Evolutionary conservation across 2,113 vertebrate genomes (phyloP).

Genomic region (Pampusana beccarii): DNA sequence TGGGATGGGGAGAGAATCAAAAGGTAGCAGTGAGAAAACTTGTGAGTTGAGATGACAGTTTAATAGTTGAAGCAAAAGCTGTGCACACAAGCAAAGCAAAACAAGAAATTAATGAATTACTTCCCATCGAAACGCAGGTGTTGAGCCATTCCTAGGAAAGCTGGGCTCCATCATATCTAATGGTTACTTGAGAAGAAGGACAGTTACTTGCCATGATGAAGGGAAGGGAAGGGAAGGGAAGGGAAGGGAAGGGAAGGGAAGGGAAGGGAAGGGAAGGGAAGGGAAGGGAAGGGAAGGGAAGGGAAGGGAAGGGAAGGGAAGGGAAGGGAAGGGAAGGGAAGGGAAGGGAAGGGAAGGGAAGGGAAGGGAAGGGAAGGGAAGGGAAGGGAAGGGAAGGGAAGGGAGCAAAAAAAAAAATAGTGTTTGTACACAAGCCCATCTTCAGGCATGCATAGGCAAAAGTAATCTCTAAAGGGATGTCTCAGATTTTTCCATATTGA

Average conservation of each 20-base stretch:
- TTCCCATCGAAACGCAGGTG: background rate
- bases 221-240: too few species aligned
- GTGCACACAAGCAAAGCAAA: rapidly evolving
- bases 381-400: too few species aligned
- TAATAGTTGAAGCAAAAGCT: background rate
- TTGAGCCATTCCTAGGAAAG: background rate
- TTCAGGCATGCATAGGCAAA: background rate
- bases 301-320: too few species aligned
- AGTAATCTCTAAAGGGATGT: background rate
- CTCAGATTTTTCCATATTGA: background rate
- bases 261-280: too few species aligned
- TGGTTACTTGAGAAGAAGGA: background rate
- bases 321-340: too few species aligned
- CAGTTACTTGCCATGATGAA: background rate
- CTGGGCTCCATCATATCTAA: rapidly evolving
- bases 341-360: too few species aligned
- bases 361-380: too few species aligned
- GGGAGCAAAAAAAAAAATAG: too few species aligned
- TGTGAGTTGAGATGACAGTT: background rate
- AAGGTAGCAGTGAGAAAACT: background rate
- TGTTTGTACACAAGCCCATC: background rate
- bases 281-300: too few species aligned
- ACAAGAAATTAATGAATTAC: background rate
- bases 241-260: too few species aligned
- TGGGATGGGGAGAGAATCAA: too few species aligned